phyloP scores from a whole-genome alignment of 2,888 invertebrate species.

The Acronicta psi region DNA sequence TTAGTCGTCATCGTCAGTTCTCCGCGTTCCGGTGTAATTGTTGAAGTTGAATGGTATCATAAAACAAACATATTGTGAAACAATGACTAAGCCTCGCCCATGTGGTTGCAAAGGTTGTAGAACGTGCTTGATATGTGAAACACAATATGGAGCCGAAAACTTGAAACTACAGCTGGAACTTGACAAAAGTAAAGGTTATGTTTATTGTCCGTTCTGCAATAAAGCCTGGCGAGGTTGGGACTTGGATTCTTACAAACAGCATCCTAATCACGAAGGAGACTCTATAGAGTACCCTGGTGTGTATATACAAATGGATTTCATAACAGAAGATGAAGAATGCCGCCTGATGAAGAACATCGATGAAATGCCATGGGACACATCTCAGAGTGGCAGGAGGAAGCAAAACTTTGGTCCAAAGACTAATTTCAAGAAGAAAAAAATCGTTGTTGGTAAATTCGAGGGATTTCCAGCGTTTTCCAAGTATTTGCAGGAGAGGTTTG shows the following conservation, averaged over 20 bases:
- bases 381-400: conserved; percentile 98
- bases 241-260: conserved; percentile 87
- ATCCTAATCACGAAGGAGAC: conserved; percentile 91
- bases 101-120: conserved; percentile 98
- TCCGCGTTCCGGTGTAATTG: neutral
- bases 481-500: conserved; percentile 94
- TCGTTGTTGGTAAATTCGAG: conserved; percentile 93
- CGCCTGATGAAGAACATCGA: conserved; percentile 92
- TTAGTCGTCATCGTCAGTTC: too few relatives aligned
- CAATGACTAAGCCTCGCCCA: conserved; percentile 91
- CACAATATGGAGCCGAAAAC: conserved; percentile 84
- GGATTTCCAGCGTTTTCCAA: conserved; percentile 96
- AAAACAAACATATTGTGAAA: conserved; percentile 23
- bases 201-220: conserved; percentile 93
- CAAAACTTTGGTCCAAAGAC: conserved; percentile 99
- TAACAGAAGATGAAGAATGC: conserved; percentile 91
- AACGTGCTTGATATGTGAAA: conserved; percentile 96
- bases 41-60: conserved; percentile 10
- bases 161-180: conserved; percentile 75
- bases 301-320: conserved; percentile 92
- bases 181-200: conserved; percentile 89
- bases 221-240: conserved; percentile 94
- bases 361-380: conserved; percentile 94
- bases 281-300: conserved; percentile 91
- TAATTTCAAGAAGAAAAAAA: conserved; percentile 98